phyloP scores from a whole-genome alignment of 1,140 invertebrate species.

The Cecropterus lyciades region DNA sequence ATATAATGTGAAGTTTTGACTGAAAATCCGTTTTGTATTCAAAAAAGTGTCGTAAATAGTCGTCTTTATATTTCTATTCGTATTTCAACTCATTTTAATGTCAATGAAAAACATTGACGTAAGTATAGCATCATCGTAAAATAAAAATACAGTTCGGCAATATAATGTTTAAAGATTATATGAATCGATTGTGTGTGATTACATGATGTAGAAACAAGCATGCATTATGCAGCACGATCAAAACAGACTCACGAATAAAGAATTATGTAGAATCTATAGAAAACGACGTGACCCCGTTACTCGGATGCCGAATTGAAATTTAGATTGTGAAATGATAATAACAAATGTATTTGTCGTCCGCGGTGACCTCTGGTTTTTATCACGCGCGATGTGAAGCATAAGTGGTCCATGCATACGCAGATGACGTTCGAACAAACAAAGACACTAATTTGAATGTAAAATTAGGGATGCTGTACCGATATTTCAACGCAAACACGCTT shows the following conservation, averaged over 20 bases:
- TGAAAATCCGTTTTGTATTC: too few species aligned
- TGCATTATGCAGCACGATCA: constrained; percentile 31
- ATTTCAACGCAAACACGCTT: constrained; percentile 67
- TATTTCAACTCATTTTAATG: too few species aligned
- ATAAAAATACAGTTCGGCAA: background rate
- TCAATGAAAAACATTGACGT: too few species aligned
- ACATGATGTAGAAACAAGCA: constrained; percentile 26
- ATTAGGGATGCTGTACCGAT: constrained; percentile 70
- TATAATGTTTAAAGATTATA: constrained; percentile 11
- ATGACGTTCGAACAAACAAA: constrained; percentile 74
- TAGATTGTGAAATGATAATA: constrained; percentile 78
- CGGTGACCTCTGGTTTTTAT: constrained; percentile 73
- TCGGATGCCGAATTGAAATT: constrained; percentile 75
- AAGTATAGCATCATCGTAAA: too few species aligned
- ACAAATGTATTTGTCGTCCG: constrained; percentile 76
- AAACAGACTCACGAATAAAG: constrained; percentile 57
- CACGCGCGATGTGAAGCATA: constrained; percentile 59
- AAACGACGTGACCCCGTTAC: constrained; percentile 79
- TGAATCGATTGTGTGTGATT: constrained; percentile 9
- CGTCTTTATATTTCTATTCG: too few species aligned
- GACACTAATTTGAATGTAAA: constrained; percentile 75
- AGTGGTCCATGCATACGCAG: constrained; percentile 72
- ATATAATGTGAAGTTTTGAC: too few species aligned
- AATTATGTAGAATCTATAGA: constrained; percentile 74
- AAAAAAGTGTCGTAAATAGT: too few species aligned